phyloP scores from a whole-genome alignment of 23 tunicate species.

The Oikopleura dioica region DNA sequence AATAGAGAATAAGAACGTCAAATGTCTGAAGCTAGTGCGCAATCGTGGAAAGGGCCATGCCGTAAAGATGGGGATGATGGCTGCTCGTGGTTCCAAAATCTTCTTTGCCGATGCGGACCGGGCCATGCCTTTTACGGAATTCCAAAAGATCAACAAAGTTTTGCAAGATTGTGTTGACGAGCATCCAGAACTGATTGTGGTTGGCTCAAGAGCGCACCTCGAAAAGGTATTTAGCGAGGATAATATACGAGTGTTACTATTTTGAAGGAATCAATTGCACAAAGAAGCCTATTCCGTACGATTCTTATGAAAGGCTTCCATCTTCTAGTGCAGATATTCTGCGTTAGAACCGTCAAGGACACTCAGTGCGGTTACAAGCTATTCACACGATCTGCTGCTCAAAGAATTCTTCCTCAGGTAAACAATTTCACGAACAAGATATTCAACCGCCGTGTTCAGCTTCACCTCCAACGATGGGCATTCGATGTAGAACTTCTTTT shows the following conservation, averaged over 20 bases:
- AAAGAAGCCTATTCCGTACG: slow-evolving; percentile 48
- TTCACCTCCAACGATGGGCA: slow-evolving; percentile 83
- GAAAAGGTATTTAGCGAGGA: no score
- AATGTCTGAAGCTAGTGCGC: slow-evolving; percentile 27
- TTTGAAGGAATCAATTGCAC: slow-evolving; percentile 62
- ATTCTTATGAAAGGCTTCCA: slow-evolving; percentile 84
- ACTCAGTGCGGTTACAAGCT: slow-evolving; percentile 84
- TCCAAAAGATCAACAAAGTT: slow-evolving; percentile 27
- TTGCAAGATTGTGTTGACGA: slow-evolving; percentile 18
- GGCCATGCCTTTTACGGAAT: slow-evolving; percentile 57
- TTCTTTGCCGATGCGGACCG: slow-evolving; percentile 80
- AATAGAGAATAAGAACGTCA: slow-evolving; percentile 25
- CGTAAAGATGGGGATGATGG: slow-evolving; percentile 73
- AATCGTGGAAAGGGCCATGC: slow-evolving; percentile 20
- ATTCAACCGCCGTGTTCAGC: no score
- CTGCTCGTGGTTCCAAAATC: slow-evolving; percentile 41
- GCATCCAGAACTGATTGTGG: slow-evolving; percentile 25
- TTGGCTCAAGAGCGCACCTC: slow-evolving; percentile 82
- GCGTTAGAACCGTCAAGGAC: slow-evolving; percentile 50
- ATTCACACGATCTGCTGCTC: slow-evolving; percentile 43
- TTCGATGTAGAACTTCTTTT: slow-evolving; percentile 71
- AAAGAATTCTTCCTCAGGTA: not conserved
- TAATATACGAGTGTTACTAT: no score
- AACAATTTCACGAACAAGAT: no score
- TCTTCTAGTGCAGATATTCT: slow-evolving; percentile 52